Evolutionary conservation across 2,888 invertebrate genomes (phyloP).

Genomic region (Andricus curvator): DNA sequence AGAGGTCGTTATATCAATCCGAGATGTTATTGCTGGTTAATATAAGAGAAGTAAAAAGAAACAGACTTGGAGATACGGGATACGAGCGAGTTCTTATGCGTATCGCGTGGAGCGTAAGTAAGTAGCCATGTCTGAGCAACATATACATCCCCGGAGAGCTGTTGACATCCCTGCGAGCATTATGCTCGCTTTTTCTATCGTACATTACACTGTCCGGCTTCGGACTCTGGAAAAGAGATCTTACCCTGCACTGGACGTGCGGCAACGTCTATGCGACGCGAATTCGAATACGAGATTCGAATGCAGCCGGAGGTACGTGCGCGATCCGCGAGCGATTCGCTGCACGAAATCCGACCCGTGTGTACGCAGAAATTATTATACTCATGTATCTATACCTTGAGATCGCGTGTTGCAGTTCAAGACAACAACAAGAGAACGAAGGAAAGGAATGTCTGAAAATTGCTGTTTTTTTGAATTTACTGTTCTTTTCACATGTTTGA

Average conservation of each 20-base stretch:
- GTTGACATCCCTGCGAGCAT: constrained; percentile 64
- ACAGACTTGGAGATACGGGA: background rate
- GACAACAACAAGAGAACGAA: constrained; percentile 14
- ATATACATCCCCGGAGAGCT: constrained; percentile 63
- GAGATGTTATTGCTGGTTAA: constrained; percentile 31
- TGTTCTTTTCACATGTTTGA: background rate
- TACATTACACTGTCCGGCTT: constrained; percentile 50
- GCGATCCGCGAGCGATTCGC: constrained; percentile 29
- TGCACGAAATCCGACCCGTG: constrained; percentile 38
- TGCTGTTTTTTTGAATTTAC: background rate
- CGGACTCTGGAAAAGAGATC: constrained; percentile 48
- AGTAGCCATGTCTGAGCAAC: constrained; percentile 48
- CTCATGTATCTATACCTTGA: constrained; percentile 34
- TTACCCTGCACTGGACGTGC: constrained; percentile 26
- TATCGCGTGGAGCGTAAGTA: constrained; percentile 59
- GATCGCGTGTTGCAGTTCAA: constrained; percentile 20
- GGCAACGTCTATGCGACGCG: constrained; percentile 10
- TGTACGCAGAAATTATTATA: constrained; percentile 30
- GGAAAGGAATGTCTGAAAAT: constrained; percentile 18
- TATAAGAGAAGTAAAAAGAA: constrained; percentile 32
- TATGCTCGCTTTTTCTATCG: constrained; percentile 58
- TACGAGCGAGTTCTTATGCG: constrained; percentile 58
- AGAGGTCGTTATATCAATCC: constrained; percentile 37
- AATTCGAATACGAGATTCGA: constrained; percentile 34
- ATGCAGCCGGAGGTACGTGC: constrained; percentile 13